phyloP scores from a whole-genome alignment of 2,888 invertebrate genomes.

The Pilophorus perplexus region DNA sequence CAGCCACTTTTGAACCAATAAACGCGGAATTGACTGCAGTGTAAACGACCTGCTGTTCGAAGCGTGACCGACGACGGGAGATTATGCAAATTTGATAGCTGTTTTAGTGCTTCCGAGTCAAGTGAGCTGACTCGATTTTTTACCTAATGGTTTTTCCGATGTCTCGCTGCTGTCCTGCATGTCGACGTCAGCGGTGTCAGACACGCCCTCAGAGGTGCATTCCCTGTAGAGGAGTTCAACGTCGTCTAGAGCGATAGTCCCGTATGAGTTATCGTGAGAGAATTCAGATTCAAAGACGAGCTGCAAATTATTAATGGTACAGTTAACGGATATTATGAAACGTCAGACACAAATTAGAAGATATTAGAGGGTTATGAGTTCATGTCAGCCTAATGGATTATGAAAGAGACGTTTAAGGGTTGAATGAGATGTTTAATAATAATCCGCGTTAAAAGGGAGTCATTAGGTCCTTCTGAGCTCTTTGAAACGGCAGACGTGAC shows the following conservation, averaged over 20 bases:
- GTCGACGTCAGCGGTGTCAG: constrained; percentile 13
- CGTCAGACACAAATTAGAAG: too few relatives aligned
- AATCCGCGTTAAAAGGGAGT: constrained; percentile 5
- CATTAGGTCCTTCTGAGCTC: constrained; percentile 1
- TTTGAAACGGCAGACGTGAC: background rate
- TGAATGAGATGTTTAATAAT: background rate
- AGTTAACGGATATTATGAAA: too few relatives aligned
- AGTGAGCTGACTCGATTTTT: too few relatives aligned
- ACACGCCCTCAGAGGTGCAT: constrained; percentile 34
- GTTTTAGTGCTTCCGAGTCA: too few relatives aligned
- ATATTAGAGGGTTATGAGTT: too few relatives aligned
- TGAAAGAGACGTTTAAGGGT: background rate
- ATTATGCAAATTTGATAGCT: too few relatives aligned
- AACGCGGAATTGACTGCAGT: too few relatives aligned
- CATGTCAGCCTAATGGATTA: too few relatives aligned
- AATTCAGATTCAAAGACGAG: constrained; percentile 49
- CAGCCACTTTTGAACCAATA: too few relatives aligned
- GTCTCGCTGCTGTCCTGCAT: constrained; percentile 26
- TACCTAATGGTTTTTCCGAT: constrained; percentile 33
- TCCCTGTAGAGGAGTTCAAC: constrained; percentile 46
- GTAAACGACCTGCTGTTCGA: too few relatives aligned
- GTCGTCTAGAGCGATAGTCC: constrained; percentile 49
- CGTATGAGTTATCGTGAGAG: constrained; percentile 44
- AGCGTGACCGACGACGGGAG: too few relatives aligned
- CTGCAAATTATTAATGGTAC: constrained; percentile 40